Evolutionary conservation across 2,888 invertebrate genomes (phyloP).

Genomic region (Arrhopalites spinosus): DNA sequence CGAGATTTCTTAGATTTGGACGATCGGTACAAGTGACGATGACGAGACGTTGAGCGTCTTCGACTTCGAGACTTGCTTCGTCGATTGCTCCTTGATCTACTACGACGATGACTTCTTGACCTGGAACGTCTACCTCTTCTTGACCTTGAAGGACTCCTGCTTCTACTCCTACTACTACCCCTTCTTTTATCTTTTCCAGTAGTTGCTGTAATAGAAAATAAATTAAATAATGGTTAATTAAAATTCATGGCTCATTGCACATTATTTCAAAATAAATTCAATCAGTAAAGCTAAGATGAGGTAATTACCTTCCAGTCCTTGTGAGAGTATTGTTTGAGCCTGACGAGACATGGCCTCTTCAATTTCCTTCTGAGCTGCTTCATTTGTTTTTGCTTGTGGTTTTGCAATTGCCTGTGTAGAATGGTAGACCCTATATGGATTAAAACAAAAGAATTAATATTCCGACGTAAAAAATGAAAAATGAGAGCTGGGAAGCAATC

Average conservation of each 20-base stretch:
- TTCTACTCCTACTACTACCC: conserved; percentile 52
- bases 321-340: conserved; percentile 91
- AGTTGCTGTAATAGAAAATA: conserved; percentile 60
- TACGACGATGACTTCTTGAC: conserved; percentile 58
- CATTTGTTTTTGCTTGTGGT: conserved; percentile 93
- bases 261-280: background rate
- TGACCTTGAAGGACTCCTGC: conserved; percentile 39
- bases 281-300: background rate
- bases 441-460: background rate
- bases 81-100: conserved; percentile 59
- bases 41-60: conserved; percentile 51
- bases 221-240: conserved; percentile 28
- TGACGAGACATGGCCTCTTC: conserved; percentile 97
- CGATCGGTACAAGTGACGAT: conserved; percentile 36
- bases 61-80: conserved; percentile 55
- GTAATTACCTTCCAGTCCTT: conserved; percentile 73
- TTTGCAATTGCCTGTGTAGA: conserved; percentile 89
- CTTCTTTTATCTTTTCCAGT: conserved; percentile 67
- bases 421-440: conserved; percentile 72
- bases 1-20: conserved; percentile 57
- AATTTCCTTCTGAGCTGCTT: conserved; percentile 92
- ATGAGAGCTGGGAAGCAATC: background rate
- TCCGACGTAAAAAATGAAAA: background rate
- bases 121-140: conserved; percentile 60
- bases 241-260: background rate